phyloP scores from a whole-genome alignment of 2,888 invertebrate species.

The Drosophila buzzatii region DNA sequence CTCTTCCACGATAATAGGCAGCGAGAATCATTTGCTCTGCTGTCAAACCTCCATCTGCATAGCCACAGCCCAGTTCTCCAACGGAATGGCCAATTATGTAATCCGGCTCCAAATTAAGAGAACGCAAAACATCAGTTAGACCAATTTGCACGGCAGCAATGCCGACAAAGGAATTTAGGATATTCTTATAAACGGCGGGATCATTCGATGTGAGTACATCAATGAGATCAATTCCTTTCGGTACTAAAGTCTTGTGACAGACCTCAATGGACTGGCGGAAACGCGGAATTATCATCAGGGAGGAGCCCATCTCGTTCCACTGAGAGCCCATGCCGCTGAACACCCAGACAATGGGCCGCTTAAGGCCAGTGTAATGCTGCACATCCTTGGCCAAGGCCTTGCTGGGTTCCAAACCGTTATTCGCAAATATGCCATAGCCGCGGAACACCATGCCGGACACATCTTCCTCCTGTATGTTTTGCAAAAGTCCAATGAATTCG shows the following conservation, averaged over 20 bases:
- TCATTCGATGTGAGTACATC: slow-evolving; percentile 88
- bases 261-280: slow-evolving; percentile 90
- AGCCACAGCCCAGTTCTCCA: slow-evolving; percentile 97
- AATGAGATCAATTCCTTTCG: slow-evolving; percentile 88
- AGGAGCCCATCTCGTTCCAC: slow-evolving; percentile 93
- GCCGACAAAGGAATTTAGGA: slow-evolving; percentile 90
- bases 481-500: slow-evolving; percentile 88
- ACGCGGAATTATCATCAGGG: slow-evolving; percentile 90
- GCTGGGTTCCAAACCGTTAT: slow-evolving; percentile 64
- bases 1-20: slow-evolving; percentile 93
- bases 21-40: slow-evolving; percentile 94
- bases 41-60: slow-evolving; percentile 96
- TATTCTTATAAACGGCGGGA: slow-evolving; percentile 88
- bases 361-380: slow-evolving; percentile 88
- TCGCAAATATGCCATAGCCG: slow-evolving; percentile 88
- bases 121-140: slow-evolving; percentile 88
- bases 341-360: slow-evolving; percentile 93
- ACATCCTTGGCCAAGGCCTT: slow-evolving; percentile 86
- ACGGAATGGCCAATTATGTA: slow-evolving; percentile 95
- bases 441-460: slow-evolving; percentile 90
- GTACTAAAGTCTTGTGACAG: slow-evolving; percentile 87
- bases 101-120: slow-evolving; percentile 89
- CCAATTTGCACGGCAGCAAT: slow-evolving; percentile 90
- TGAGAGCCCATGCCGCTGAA: slow-evolving; percentile 97
- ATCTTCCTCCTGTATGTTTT: slow-evolving; percentile 87